Evolutionary conservation across 2,113 vertebrate species (phyloP).

Genomic region (Periophthalmodon schlosseri): DNA sequence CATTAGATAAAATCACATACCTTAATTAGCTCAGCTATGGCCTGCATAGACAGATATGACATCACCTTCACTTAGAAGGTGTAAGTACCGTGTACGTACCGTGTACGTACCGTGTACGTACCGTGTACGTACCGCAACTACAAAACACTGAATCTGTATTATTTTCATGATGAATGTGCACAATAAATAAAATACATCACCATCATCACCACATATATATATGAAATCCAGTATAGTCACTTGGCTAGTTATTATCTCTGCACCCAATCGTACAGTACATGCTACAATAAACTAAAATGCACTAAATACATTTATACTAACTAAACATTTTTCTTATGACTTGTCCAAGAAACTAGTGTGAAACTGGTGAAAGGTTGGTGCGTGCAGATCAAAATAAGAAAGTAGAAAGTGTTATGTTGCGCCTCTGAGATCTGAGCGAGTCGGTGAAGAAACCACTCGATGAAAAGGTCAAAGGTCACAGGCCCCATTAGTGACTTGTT

Average conservation of each 20-base stretch:
- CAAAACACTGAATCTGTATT: neutral
- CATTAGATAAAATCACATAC: constrained; percentile 2
- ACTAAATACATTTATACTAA: neutral
- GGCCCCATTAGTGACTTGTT: constrained; percentile 9
- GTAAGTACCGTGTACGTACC: neutral
- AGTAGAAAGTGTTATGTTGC: neutral
- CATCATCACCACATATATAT: neutral
- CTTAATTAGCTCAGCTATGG: constrained; percentile 7
- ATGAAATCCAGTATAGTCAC: neutral
- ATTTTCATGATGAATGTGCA: neutral
- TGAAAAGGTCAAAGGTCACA: constrained; percentile 28
- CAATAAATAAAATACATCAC: neutral
- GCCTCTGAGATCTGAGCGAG: constrained; percentile 8
- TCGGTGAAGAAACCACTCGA: constrained; percentile 4
- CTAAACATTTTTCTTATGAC: neutral
- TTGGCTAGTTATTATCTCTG: too few species aligned
- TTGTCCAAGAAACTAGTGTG: neutral
- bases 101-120: neutral
- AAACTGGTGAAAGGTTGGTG: neutral
- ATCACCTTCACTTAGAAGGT: neutral
- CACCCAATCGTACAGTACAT: too few species aligned
- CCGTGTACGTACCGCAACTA: neutral
- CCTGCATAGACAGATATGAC: neutral
- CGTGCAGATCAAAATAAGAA: neutral
- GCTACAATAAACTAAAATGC: neutral